Evolutionary conservation across 1,140 invertebrate genomes (phyloP).

Genomic region (Ctenoplectra terminalis): DNA sequence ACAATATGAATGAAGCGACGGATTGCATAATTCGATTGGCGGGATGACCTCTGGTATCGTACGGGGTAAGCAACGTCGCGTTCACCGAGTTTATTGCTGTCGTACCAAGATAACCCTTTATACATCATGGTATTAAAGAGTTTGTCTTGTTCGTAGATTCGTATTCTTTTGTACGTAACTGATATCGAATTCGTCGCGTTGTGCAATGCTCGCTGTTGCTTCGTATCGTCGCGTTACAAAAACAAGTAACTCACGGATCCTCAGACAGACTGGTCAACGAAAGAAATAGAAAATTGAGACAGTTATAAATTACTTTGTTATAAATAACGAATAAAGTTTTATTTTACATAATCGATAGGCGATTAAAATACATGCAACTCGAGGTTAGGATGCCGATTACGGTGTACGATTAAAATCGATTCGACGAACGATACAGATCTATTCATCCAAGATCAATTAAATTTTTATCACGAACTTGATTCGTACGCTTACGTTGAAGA

Average conservation of each 20-base stretch:
- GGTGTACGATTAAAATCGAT: not conserved
- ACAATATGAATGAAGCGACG: slow-evolving; percentile 32
- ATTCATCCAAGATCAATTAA: not conserved
- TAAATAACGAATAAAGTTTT: slow-evolving; percentile 48
- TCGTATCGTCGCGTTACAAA: not conserved
- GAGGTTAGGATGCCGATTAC: slow-evolving; percentile 6
- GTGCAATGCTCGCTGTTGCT: not conserved
- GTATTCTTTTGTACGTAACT: slow-evolving; percentile 7
- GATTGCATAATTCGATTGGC: slow-evolving; percentile 59
- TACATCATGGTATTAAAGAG: slow-evolving; percentile 29
- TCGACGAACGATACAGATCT: not conserved
- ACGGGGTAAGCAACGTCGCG: slow-evolving; percentile 38
- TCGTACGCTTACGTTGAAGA: not conserved
- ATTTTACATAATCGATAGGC: slow-evolving; percentile 38
- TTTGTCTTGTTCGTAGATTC: slow-evolving; percentile 35
- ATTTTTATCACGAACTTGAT: not conserved
- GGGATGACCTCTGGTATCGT: slow-evolving; percentile 57
- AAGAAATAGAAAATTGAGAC: not conserved
- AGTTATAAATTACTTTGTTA: not conserved
- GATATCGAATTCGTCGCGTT: slow-evolving; percentile 25
- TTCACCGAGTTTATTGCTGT: slow-evolving; percentile 63
- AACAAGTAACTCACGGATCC: not conserved
- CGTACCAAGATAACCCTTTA: slow-evolving; percentile 53
- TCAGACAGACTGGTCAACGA: not conserved
- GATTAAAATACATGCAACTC: slow-evolving; percentile 27